These are phyloP conservation scores for Pseudomyrmex flavicornis DNA, from an alignment of 1,140 invertebrate species.

Conservation along the genomic window DNA sequence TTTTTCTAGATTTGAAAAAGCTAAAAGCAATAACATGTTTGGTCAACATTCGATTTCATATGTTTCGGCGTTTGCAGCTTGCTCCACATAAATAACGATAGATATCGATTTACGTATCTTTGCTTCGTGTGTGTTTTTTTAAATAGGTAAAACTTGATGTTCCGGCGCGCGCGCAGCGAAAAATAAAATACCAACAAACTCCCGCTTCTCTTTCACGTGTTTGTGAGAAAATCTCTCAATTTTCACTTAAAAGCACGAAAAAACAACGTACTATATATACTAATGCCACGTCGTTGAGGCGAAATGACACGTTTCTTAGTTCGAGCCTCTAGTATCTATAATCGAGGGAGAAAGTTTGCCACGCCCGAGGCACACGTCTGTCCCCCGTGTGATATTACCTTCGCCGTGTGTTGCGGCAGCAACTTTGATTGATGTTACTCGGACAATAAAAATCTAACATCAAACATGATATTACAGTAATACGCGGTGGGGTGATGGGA, in stretches of 20 bases:
- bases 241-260: background rate
- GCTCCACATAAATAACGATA: constrained; percentile 18
- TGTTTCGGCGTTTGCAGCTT: background rate
- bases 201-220: no score
- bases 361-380: constrained; percentile 13
- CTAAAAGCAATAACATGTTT: constrained; percentile 56
- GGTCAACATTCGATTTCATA: constrained; percentile 40
- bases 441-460: constrained; percentile 39
- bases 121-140: background rate
- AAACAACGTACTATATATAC: background rate
- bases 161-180: background rate
- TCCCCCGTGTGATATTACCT: constrained; percentile 32
- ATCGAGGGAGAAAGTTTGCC: constrained; percentile 30
- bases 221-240: no score
- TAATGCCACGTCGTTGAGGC: constrained; percentile 5
- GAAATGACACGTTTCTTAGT: constrained; percentile 24
- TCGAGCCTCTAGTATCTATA: constrained; percentile 24
- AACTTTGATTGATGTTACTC: constrained; percentile 44
- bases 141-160: background rate
- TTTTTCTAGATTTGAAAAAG: constrained; percentile 45
- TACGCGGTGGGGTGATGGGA: background rate
- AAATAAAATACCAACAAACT: background rate
- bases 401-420: constrained; percentile 9
- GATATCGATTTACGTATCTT: constrained; percentile 3
- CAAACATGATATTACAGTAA: constrained; percentile 25